Conservation (phyloP, 2,797 vertebrate genomes). For the Knipowitschia caucasica region DNA sequence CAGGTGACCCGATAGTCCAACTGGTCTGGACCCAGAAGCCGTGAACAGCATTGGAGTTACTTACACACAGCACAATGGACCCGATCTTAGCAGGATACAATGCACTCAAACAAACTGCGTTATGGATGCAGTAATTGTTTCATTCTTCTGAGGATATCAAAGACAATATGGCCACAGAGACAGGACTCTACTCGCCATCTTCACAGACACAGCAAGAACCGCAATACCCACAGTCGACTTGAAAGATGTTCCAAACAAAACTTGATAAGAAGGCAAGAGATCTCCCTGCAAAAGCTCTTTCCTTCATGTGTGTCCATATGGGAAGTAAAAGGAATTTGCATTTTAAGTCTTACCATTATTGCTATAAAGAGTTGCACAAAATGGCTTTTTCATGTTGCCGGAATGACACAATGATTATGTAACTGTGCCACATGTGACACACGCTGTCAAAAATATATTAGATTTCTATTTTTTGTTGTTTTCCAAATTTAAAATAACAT, state of each 20-base stretch:
- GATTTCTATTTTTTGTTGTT: slow-evolving; percentile 30
- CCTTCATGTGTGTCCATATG: slow-evolving; percentile 57
- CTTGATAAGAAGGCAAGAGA: slow-evolving; percentile 42
- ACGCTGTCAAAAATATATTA: slow-evolving; percentile 50
- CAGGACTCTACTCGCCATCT: slow-evolving; percentile 50
- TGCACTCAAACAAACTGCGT: slow-evolving; percentile 42
- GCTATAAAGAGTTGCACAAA: slow-evolving; percentile 36
- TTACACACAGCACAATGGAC: slow-evolving; percentile 56
- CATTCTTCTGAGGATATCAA: slow-evolving; percentile 50
- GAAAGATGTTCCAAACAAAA: slow-evolving; percentile 43
- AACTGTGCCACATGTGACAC: slow-evolving; percentile 60
- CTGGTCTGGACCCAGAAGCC: slow-evolving; percentile 21
- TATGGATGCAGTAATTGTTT: slow-evolving; percentile 40
- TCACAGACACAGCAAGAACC: slow-evolving; percentile 43
- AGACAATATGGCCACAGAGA: slow-evolving; percentile 37
- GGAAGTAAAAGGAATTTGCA: slow-evolving; percentile 28
- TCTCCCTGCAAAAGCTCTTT: slow-evolving; percentile 40
- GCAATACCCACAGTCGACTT: slow-evolving; percentile 45
- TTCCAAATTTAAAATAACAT: slow-evolving; percentile 44
- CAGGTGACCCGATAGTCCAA: slow-evolving; percentile 80
- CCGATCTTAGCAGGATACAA: slow-evolving; percentile 32
- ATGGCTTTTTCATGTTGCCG: slow-evolving; percentile 40
- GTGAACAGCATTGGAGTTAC: slow-evolving; percentile 24
- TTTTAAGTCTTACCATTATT: slow-evolving; percentile 29
- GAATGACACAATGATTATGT: slow-evolving; percentile 42